Evolutionary conservation across 1,140 invertebrate genomes (phyloP).

Genomic region (Trinorchestia longiramus): DNA sequence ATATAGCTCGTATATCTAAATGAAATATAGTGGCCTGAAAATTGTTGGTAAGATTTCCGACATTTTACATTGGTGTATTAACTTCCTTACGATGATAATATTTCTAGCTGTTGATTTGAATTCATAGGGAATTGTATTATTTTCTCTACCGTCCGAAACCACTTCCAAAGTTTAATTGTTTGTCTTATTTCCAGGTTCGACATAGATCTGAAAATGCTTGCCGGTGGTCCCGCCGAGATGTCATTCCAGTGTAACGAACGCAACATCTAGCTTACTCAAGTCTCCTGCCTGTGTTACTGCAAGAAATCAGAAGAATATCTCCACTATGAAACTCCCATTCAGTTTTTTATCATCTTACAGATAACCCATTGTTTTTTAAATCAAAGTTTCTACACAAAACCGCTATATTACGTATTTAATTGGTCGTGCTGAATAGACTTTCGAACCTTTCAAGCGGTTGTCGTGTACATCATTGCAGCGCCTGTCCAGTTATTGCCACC

Average conservation of each 20-base stretch:
- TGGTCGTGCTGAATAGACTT: background rate
- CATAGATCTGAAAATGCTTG: background rate
- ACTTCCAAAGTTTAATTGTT: background rate
- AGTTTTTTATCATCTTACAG: background rate
- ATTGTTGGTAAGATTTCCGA: background rate
- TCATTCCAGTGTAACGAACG: background rate
- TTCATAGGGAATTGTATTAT: background rate
- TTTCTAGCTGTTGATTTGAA: background rate
- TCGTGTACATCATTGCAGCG: background rate
- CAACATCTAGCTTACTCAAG: background rate
- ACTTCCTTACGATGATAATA: background rate
- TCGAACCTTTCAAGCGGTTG: background rate
- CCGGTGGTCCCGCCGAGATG: background rate
- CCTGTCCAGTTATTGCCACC: background rate
- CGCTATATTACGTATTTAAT: background rate
- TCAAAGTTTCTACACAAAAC: background rate
- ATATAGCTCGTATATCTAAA: background rate
- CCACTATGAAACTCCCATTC: background rate
- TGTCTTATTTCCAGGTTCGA: background rate
- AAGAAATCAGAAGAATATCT: background rate
- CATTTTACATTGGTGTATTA: background rate
- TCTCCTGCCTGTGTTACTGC: background rate
- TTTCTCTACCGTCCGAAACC: background rate
- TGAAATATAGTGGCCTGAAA: background rate
- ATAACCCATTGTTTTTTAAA: background rate